Conservation (phyloP, 2,888 invertebrate genomes). For the Phaedon cochleariae region DNA sequence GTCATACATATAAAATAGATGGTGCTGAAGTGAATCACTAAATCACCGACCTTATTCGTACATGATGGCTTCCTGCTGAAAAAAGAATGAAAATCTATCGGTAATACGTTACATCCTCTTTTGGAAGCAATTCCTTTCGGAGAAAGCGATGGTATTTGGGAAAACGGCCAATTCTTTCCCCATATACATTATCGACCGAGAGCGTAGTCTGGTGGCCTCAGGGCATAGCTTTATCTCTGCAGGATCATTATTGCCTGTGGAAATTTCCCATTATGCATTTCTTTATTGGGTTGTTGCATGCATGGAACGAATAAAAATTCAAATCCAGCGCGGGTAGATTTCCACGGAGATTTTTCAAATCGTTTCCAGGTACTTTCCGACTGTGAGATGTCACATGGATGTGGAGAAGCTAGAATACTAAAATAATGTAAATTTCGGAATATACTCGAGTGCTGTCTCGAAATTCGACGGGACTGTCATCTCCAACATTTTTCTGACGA, state of each 20-base stretch:
- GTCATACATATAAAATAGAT: not conserved
- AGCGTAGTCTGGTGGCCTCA: conserved; percentile 32
- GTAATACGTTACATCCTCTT: conserved; percentile 24
- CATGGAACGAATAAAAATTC: conserved; percentile 14
- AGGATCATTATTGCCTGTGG: conserved; percentile 27
- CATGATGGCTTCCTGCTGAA: not conserved
- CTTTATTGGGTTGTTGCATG: conserved; percentile 13
- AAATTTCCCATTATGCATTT: conserved; percentile 25
- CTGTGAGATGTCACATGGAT: not conserved
- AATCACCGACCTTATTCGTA: not conserved
- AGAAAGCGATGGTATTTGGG: conserved; percentile 29
- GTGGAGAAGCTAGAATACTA: not conserved
- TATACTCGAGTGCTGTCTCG: too few relatives aligned
- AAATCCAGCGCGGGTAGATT: not conserved
- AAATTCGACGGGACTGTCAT: too few relatives aligned
- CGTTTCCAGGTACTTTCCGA: not conserved
- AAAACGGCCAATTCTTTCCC: conserved; percentile 37
- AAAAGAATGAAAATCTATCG: conserved; percentile 29
- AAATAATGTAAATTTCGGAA: not conserved
- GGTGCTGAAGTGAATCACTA: not conserved
- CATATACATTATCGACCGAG: conserved; percentile 38
- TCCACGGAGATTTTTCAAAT: not conserved
- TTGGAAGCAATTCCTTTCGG: conserved; percentile 25
- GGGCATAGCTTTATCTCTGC: conserved; percentile 30
- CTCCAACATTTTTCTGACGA: too few relatives aligned